Evolutionary conservation across 2,113 vertebrate genomes (phyloP), one percentile per base, ranked within the genome.

Genomic region (Tonatia bakeri): DNA sequence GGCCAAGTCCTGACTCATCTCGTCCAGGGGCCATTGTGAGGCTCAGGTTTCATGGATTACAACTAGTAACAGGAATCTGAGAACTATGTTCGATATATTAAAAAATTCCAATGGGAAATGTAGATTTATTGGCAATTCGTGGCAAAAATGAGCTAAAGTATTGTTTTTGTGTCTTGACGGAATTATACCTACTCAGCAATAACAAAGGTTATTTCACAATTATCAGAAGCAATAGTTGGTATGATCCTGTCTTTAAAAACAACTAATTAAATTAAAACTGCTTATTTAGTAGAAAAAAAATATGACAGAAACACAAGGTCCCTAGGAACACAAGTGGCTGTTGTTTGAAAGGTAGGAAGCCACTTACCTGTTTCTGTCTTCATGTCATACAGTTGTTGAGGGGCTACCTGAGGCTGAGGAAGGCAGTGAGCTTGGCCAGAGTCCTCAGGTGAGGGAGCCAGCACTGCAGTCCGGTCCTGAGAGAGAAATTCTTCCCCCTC

Each of bases 161-260:
- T n/a, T 70, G 20, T 86, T 92, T 88, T 86, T 36, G 83, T 67
- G 83, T 96, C 82, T 75, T 92, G 65, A 80, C 14, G 70, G 1
- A 40, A 88, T 67, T 79, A 81, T 26, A 67, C 19, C 50, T 90
- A 45, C 52, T 31, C 16, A 40, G 69, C 45, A 65, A 50, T 8
- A 75, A 61, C 4, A 31, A 9, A 40, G n/a, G 54, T 67, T 87
- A 86, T 69, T 77, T 95, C 33, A 93, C 43, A 86, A 65, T 89
- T 70, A 91, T n/a, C 47, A 79, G 70, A 84, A 54, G 38, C 69
- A 89, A 90, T 52, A 14, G 88, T 16, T 50, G 56, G 38, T 31
- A 88, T 69, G 45, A 43, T 14, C 47, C 2, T 59, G 20, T 79
- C 36, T 90, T 77, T 3, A 65, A 89, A 72, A 14, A 79, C 52